Base-by-base conservation (phyloP, 2,888 invertebrate genomes). In the Sminthurides aquaticus region DNA sequence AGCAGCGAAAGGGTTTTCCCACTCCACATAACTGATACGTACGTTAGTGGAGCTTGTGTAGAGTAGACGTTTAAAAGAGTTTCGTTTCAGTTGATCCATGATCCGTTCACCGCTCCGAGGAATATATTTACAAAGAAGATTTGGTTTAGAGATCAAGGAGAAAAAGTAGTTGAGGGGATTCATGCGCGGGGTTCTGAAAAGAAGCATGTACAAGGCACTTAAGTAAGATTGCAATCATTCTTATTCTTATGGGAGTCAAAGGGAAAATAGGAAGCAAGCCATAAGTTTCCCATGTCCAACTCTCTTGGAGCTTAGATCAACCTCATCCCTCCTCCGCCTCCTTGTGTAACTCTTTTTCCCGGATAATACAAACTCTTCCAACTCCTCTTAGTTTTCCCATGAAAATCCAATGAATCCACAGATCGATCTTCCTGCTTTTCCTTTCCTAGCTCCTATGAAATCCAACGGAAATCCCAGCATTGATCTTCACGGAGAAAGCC, bases 201-300 rank as follows among this genome's bases (percentile, higher is more conserved):
- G 22, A 54, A 58, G 57, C 20, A 57, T 49, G 49, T 29, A 63
- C 63, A 58, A 57, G 63, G 57, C 63, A 63, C 63, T 63, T 63
- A 49, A 57, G 63, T 57, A 57, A 63, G 63, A 63, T 63, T 57
- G 63, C 63, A 63, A 63, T 63, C 63, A 63, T 63, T 63, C 57
- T 63, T 63, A 63, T 63, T 63, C 63, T 57, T 63, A 63, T 63
- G 63, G 63, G 63, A 63, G 63, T 63, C 63, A 63, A 63, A 63
- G 63, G 63, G 63, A 63, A 63, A 63, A 57, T 63, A 63, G 63
- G 52, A 62, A 63, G 29, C 63, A 49, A 63, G 57, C 57, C 63
- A 63, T 49, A 57, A 28, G 59, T 24, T 25, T 25, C 15, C 43
- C 43, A n/a, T n/a, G n/a, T n/a, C n/a, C n/a, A n/a, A n/a, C n/a